phyloP scores from a whole-genome alignment of 2,797 vertebrate species.

The Enteromius treurensis region DNA sequence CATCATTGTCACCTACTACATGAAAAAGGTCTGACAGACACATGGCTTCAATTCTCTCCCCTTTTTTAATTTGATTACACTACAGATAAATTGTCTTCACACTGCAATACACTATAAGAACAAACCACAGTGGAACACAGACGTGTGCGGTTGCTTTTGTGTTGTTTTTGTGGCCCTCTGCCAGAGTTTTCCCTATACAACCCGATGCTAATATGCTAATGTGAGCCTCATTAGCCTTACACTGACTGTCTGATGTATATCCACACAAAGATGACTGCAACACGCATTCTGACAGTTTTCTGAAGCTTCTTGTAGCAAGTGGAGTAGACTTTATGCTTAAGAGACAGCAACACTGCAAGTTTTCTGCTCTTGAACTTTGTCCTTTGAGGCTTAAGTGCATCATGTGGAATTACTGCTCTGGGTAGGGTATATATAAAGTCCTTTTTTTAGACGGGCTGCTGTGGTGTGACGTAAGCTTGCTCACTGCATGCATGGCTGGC shows the following conservation, averaged over 20 bases:
- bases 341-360: conserved; percentile 14
- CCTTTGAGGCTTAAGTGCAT: conserved; percentile 29
- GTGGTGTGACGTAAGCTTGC: neutral
- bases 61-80: conserved; percentile 61
- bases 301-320: neutral
- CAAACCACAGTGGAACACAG: conserved; percentile 23
- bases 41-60: conserved; percentile 44
- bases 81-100: conserved; percentile 57
- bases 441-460: conserved; percentile 10
- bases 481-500: conserved; percentile 35
- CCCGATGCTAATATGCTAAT: neutral
- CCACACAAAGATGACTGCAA: neutral
- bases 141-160: conserved; percentile 8
- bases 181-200: conserved; percentile 17
- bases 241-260: conserved; percentile 12
- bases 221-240: conserved; percentile 9
- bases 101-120: conserved; percentile 17
- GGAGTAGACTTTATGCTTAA: conserved; percentile 13
- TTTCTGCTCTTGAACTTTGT: conserved; percentile 21
- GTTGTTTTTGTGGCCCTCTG: conserved; percentile 25
- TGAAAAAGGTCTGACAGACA: conserved; percentile 58
- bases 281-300: conserved; percentile 2
- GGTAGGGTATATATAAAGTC: conserved; percentile 6
- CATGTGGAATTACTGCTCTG: conserved; percentile 1
- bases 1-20: conserved; percentile 57